Evolutionary conservation across 2,888 invertebrate species (phyloP).

Genomic region (Dasysyrphus tricinctus): DNA sequence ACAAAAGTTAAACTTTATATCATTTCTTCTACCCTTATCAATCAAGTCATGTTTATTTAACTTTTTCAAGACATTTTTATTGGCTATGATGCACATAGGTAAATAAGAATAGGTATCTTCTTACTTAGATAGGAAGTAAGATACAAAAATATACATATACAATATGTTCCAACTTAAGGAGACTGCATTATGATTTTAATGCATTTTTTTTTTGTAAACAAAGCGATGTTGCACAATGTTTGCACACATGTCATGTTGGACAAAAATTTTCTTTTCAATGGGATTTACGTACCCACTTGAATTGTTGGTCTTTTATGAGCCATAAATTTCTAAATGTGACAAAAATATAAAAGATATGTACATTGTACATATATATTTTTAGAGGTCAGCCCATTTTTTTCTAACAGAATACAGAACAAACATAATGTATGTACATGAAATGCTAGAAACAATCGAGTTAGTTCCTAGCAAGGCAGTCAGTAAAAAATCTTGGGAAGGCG

Average conservation of each 20-base stretch:
- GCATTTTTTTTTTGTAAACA: neutral
- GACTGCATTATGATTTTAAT: too few species aligned
- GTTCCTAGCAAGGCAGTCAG: too few species aligned
- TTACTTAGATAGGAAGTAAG: neutral
- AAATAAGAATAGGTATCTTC: neutral
- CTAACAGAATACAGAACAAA: neutral
- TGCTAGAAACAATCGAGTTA: too few species aligned
- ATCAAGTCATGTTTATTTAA: constrained; percentile 22
- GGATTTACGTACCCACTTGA: constrained; percentile 9
- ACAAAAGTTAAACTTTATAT: neutral
- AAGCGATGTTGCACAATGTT: constrained; percentile 16
- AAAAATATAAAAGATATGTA: neutral
- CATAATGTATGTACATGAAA: too few species aligned
- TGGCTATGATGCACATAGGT: neutral
- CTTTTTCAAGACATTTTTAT: constrained; percentile 15
- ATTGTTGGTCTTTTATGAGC: neutral
- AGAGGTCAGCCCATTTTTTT: neutral
- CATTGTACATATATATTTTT: too few species aligned
- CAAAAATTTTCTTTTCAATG: neutral
- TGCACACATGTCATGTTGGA: constrained; percentile 24
- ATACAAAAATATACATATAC: neutral
- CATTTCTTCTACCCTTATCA: constrained; percentile 20
- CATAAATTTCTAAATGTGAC: constrained; percentile 15
- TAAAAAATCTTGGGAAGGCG: too few species aligned
- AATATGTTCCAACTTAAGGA: too few species aligned